Percentiles rank a stretch among this genome's conserved stretches.
Conservation (phyloP, 2,113 vertebrate species). For the Sitta europaea region DNA sequence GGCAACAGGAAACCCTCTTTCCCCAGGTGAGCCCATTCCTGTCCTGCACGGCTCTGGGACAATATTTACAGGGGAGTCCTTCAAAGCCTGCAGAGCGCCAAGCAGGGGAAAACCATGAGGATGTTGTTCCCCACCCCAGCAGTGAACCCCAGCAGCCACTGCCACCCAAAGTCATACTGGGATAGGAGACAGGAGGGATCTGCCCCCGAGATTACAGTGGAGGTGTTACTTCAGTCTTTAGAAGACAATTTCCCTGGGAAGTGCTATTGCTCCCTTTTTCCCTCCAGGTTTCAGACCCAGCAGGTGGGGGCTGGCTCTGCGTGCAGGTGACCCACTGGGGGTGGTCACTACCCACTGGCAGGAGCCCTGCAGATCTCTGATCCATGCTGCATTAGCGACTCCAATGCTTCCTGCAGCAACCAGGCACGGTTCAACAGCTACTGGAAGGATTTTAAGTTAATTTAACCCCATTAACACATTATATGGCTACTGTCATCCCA, state of each 20-base stretch:
- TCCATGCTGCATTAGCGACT: not conserved
- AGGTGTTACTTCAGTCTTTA: not conserved
- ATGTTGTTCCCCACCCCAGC: not conserved
- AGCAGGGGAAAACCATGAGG: not conserved
- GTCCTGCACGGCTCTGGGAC: not conserved
- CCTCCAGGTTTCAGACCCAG: not conserved
- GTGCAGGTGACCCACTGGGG: not conserved
- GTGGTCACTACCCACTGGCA: not conserved
- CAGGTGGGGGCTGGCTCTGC: not conserved
- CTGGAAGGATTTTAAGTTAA: not conserved
- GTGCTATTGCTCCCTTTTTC: not conserved
- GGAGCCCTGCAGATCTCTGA: not conserved
- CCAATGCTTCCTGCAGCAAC: not conserved
- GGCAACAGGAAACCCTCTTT: not conserved
- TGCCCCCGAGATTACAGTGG: rapidly evolving
- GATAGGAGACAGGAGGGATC: not conserved
- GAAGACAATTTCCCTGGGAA: not conserved
- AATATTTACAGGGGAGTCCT: not conserved
- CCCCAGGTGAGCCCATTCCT: rapidly evolving
- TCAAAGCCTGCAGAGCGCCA: rapidly evolving
- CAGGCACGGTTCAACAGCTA: not conserved
- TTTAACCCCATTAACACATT: not conserved
- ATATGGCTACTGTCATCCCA: not conserved
- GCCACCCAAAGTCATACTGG: rapidly evolving
- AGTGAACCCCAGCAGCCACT: rapidly evolving